Evolutionary conservation across 2,888 invertebrate genomes (phyloP).

Genomic region (Tipula confusa): DNA sequence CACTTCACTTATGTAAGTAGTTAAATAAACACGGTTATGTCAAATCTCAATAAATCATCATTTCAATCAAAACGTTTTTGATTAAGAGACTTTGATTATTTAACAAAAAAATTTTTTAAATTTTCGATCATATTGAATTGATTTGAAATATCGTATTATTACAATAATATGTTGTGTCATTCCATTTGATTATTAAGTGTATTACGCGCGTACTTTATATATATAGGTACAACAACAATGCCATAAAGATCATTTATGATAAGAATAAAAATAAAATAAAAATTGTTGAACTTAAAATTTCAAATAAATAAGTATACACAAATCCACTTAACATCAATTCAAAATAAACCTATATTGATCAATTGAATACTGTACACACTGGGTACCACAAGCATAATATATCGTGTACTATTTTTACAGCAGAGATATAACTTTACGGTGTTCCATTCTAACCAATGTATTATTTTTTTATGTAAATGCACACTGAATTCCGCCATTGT

Average conservation of each 20-base stretch:
- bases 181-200: background rate
- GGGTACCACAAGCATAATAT: too few species aligned
- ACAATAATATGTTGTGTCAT: constrained; percentile 25
- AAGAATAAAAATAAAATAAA: background rate
- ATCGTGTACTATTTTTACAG: too few species aligned
- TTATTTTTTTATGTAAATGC: too few species aligned
- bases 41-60: background rate
- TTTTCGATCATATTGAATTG: background rate
- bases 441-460: too few species aligned
- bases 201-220: background rate
- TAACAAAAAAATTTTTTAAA: background rate
- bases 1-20: background rate
- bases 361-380: background rate
- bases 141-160: background rate
- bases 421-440: background rate
- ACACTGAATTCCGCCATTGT: too few species aligned
- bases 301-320: background rate
- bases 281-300: background rate
- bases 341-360: background rate
- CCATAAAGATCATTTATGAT: background rate
- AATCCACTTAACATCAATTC: constrained; percentile 25
- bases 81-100: constrained; percentile 3
- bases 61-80: background rate
- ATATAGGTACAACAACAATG: background rate
- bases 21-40: background rate